A percentile compares a stretch with the other conserved stretches of the same genome.
Conservation (phyloP, 2,888 invertebrate species). For the Nemoura dubitans region DNA sequence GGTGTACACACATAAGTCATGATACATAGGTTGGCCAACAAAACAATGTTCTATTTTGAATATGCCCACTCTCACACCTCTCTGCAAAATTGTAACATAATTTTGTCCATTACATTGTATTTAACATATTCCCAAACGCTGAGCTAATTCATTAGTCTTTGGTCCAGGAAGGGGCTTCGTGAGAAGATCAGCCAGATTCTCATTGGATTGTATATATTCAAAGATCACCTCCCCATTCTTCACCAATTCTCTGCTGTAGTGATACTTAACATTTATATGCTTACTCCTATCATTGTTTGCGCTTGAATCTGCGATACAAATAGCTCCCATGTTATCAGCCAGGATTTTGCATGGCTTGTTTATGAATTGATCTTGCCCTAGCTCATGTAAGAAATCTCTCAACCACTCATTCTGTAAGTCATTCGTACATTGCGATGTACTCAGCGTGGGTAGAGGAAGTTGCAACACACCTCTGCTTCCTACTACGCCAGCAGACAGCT, state of each 20-base stretch:
- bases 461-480: slow-evolving; percentile 9
- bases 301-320: slow-evolving; percentile 19
- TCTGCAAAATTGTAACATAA: slow-evolving; percentile 8
- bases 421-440: slow-evolving; percentile 26
- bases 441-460: slow-evolving; percentile 21
- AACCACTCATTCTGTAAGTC: slow-evolving; percentile 1
- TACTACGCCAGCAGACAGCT: slow-evolving; percentile 17
- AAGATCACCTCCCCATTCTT: not conserved
- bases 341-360: slow-evolving; percentile 18
- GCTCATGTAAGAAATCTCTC: slow-evolving; percentile 23
- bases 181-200: not conserved
- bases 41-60: too few relatives aligned
- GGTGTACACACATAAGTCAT: too few relatives aligned
- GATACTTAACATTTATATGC: slow-evolving; percentile 23
- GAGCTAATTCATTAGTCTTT: slow-evolving; percentile 17
- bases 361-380: not conserved
- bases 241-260: slow-evolving; percentile 14
- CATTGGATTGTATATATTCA: not conserved
- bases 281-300: slow-evolving; percentile 14
- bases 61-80: not conserved
- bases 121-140: slow-evolving; percentile 1
- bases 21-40: too few relatives aligned
- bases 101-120: not conserved
- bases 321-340: slow-evolving; percentile 26
- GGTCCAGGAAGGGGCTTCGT: slow-evolving; percentile 23